Conservation (phyloP, 92 coral and sea anemone species). For the Porites cylindrica region DNA sequence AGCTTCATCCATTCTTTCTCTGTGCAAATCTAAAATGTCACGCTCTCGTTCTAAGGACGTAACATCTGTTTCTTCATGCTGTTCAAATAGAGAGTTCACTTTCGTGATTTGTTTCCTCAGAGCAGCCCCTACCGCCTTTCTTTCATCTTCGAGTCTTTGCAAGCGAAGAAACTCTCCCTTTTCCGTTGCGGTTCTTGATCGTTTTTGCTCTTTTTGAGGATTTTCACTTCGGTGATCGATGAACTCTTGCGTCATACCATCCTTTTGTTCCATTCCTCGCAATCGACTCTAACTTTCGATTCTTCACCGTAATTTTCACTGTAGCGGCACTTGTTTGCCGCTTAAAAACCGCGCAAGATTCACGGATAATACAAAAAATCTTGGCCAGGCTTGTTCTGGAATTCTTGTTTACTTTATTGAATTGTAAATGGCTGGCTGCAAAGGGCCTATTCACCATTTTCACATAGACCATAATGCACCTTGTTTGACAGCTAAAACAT, state of each 20-base stretch:
- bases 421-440: background rate
- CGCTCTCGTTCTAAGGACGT: conserved; percentile 51
- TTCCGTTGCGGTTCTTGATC: conserved; percentile 37
- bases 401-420: too few species aligned
- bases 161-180: conserved; percentile 50
- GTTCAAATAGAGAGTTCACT: conserved; percentile 33
- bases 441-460: too few species aligned
- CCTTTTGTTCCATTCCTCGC: conserved; percentile 25
- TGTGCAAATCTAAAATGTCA: conserved; percentile 41
- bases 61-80: background rate
- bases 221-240: conserved; percentile 3
- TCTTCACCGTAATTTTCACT: conserved; percentile 28
- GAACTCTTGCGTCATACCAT: conserved; percentile 21
- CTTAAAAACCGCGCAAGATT: conserved; percentile 16
- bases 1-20: conserved; percentile 31
- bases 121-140: conserved; percentile 61
- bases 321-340: conserved; percentile 23
- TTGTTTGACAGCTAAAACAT: too few species aligned
- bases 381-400: too few species aligned
- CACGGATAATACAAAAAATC: background rate
- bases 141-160: conserved; percentile 41
- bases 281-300: conserved; percentile 30
- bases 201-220: conserved; percentile 9
- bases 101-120: conserved; percentile 60
- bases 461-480: too few species aligned